These are phyloP conservation scores for Tinea semifulvella DNA, from an alignment of 2,888 invertebrate genomes.

Conservation along the genomic window DNA sequence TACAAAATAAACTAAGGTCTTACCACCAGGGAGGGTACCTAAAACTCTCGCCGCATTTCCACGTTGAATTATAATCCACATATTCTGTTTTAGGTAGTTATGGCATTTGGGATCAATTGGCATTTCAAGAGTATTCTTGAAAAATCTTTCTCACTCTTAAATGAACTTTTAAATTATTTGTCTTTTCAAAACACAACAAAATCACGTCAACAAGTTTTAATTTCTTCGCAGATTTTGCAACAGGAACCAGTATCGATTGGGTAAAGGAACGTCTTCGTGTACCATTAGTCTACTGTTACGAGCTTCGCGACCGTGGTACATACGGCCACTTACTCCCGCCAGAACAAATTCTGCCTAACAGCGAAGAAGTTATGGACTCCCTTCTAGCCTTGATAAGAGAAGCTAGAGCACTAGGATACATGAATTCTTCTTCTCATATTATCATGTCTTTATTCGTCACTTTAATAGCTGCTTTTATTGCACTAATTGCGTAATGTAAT, in stretches of 20 bases:
- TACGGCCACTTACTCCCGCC: slow-evolving; percentile 76
- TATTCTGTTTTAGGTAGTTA: too few species aligned
- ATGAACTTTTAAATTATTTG: too few species aligned
- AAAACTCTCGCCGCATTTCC: too few species aligned
- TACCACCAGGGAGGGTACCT: too few species aligned
- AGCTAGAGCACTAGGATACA: slow-evolving; percentile 41
- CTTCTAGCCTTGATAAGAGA: slow-evolving; percentile 43
- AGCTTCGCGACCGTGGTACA: slow-evolving; percentile 72
- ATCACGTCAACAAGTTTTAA: too few species aligned
- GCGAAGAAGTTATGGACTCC: slow-evolving; percentile 66
- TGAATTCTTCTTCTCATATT: slow-evolving; percentile 23
- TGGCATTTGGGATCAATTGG: too few species aligned
- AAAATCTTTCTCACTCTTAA: too few species aligned
- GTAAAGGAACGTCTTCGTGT: slow-evolving; percentile 71
- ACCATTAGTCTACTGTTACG: slow-evolving; percentile 74
- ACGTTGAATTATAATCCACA: too few species aligned
- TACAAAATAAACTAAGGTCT: too few species aligned
- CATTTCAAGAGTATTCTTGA: too few species aligned
- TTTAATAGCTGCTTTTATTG: not conserved
- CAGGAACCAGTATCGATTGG: slow-evolving; percentile 80
- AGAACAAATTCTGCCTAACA: slow-evolving; percentile 71
- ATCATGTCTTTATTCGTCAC: not conserved
- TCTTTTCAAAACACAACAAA: too few species aligned
- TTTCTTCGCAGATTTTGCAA: slow-evolving; percentile 62
- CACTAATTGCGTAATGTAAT: not conserved